These are phyloP conservation scores for Aspidapion aeneum DNA, from an alignment of 2,888 invertebrate genomes.

Conservation along the genomic window DNA sequence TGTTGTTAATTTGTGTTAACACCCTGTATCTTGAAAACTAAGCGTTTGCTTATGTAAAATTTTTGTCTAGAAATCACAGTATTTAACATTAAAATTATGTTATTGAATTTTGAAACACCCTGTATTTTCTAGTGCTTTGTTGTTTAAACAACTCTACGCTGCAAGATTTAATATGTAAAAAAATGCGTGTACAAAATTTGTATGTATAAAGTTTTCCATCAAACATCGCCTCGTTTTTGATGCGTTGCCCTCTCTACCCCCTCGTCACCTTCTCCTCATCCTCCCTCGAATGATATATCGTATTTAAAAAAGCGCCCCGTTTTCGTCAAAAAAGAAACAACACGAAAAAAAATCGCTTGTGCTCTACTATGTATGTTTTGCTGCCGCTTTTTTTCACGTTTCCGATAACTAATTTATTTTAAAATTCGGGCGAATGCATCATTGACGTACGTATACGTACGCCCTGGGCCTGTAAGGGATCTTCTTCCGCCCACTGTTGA, in stretches of 20 bases:
- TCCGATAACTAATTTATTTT: constrained; percentile 31
- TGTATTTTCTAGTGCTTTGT: no score
- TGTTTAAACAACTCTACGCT: no score
- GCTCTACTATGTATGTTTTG: background rate
- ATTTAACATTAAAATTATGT: no score
- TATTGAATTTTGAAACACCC: no score
- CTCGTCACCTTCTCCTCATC: background rate
- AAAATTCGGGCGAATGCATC: constrained; percentile 28
- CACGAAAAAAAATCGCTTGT: constrained; percentile 13
- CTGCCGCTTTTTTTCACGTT: constrained; percentile 21
- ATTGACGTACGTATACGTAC: constrained; percentile 4
- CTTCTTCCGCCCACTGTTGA: background rate
- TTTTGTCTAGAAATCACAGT: no score
- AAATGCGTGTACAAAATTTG: no score
- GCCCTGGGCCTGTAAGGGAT: background rate
- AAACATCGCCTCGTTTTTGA: background rate
- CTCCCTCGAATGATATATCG: background rate
- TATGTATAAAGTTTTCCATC: no score
- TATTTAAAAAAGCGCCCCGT: background rate
- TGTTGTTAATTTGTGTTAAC: no score
- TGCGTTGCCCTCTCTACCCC: background rate
- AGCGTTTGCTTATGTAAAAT: no score
- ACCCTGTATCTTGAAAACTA: no score
- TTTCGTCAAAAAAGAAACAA: constrained; percentile 1
- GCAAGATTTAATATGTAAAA: no score